Evolutionary conservation across 2,797 vertebrate species (phyloP).

Genomic region (Sebastes hubbsi): DNA sequence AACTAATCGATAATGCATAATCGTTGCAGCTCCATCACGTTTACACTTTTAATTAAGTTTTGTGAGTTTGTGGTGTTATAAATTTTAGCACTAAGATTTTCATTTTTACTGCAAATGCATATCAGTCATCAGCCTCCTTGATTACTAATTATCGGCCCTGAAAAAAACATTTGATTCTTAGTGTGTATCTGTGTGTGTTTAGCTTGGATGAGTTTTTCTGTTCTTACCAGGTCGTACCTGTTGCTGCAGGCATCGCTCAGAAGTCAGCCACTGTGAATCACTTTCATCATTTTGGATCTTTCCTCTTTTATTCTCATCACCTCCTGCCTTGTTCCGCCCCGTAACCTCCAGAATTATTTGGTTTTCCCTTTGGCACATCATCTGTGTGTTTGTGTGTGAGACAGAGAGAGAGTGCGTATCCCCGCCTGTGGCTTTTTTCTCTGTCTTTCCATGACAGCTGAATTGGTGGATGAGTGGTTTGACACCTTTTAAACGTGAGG

Average conservation of each 20-base stretch:
- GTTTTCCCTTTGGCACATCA: neutral
- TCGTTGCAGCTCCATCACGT: neutral
- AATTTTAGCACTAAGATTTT: neutral
- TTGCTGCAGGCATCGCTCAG: neutral
- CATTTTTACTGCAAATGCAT: neutral
- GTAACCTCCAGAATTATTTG: neutral
- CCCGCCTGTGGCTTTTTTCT: neutral
- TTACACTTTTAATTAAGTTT: neutral
- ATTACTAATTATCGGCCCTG: neutral
- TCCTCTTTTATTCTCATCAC: constrained; percentile 5
- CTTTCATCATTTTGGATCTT: neutral
- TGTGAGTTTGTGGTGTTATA: neutral
- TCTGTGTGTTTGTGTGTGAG: neutral
- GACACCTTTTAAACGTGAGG: constrained; percentile 2
- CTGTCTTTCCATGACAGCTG: neutral
- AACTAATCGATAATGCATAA: too few species aligned
- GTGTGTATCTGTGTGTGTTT: neutral
- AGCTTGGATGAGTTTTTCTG: neutral
- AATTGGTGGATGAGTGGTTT: neutral
- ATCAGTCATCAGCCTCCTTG: neutral
- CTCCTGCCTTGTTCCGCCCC: neutral
- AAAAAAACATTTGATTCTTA: neutral
- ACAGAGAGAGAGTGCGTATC: neutral
- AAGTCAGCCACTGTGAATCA: neutral
- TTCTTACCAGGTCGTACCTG: neutral